Percentiles rank a stretch among this genome's conserved stretches.
phyloP scores from a whole-genome alignment of 2,113 vertebrate genomes.

The Neodon shergylaensis region DNA sequence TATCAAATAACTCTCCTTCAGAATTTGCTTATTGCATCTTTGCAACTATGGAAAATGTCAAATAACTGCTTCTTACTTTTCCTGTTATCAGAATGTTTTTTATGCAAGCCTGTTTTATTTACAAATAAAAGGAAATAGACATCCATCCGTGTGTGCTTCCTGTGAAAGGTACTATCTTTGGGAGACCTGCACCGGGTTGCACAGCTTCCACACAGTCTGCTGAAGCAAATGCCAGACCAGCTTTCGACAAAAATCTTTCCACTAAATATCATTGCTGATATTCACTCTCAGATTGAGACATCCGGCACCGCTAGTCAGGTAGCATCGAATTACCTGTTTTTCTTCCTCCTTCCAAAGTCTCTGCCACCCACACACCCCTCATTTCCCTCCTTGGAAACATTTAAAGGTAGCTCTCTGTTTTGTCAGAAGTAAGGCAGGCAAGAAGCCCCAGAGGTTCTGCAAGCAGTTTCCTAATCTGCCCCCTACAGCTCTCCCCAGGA shows the following conservation, averaged over 20 bases:
- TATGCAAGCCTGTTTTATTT: neutral
- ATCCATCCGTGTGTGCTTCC: neutral
- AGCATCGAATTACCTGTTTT: neutral
- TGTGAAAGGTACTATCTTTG: neutral
- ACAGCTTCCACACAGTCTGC: neutral
- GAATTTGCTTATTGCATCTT: neutral
- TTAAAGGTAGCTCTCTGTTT: neutral
- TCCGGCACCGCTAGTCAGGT: neutral
- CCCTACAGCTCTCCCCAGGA: neutral
- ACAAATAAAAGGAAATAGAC: neutral
- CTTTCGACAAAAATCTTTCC: neutral
- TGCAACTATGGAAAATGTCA: neutral
- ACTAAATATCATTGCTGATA: neutral
- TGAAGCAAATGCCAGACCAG: neutral
- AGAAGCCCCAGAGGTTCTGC: neutral
- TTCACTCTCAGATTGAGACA: neutral
- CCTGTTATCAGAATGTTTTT: neutral
- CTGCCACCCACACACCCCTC: fast-evolving
- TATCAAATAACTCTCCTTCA: neutral
- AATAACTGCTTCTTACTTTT: neutral
- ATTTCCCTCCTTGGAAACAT: neutral
- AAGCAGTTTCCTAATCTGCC: neutral
- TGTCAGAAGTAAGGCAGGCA: neutral
- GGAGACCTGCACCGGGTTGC: neutral
- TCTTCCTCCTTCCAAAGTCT: neutral